Percentiles rank a stretch among this genome's conserved stretches.
Conservation (phyloP, 1,140 invertebrate genomes). For the Halyomorpha halys region DNA sequence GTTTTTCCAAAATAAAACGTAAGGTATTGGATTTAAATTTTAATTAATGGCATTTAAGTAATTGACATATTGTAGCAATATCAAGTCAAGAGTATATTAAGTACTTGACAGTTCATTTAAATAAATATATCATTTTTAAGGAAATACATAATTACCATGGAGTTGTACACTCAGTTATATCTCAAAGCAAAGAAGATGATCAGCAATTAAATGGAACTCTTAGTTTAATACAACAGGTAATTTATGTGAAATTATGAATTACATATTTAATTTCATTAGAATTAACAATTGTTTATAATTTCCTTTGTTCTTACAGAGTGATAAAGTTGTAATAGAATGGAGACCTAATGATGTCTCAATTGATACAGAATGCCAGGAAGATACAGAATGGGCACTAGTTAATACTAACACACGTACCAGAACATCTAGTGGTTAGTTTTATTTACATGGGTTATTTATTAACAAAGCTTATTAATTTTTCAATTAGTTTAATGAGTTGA, state of each 20-base stretch:
- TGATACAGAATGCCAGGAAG: conserved; percentile 62
- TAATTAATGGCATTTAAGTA: too few species aligned
- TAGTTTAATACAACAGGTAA: conserved; percentile 41
- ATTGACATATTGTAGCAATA: too few species aligned
- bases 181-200: conserved; percentile 38
- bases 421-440: conserved; percentile 17
- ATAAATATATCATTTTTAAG: conserved; percentile 32
- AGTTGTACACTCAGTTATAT: conserved; percentile 35
- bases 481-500: too few species aligned
- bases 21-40: too few species aligned
- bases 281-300: conserved; percentile 15
- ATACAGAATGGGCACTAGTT: conserved; percentile 65
- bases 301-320: conserved; percentile 34
- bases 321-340: conserved; percentile 61
- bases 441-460: background rate
- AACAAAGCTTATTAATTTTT: conserved; percentile 10
- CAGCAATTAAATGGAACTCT: conserved; percentile 39
- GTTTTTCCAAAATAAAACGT: too few species aligned
- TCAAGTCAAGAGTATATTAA: too few species aligned
- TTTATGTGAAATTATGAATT: conserved; percentile 28
- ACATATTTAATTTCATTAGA: background rate
- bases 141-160: conserved; percentile 40
- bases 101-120: background rate
- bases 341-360: conserved; percentile 60
- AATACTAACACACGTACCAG: conserved; percentile 49